Base-by-base conservation (phyloP, 2,888 invertebrate genomes). In the Sinotaia quadrata region DNA sequence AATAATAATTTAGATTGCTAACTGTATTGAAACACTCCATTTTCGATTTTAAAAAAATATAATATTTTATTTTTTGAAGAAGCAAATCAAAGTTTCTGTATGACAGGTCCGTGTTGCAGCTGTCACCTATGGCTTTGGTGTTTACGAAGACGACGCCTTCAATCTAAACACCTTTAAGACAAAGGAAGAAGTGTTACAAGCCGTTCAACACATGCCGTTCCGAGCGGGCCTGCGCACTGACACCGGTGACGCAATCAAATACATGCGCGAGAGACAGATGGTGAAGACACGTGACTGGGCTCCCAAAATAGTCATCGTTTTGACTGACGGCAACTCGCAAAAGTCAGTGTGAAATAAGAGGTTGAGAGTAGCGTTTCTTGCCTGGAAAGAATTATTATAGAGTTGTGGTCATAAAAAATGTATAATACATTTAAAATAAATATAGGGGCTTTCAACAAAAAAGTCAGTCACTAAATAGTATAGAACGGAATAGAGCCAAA, bases 321-420 rank as follows among this genome's bases (percentile, higher is more conserved):
- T 72, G 47, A 72, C 72, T 4, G 72, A 72, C 59, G 72, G 72
- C 5, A 67, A 72, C 37, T 72, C 72, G 2, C 72, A 72, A 29
- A 58, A 54, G 72, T 72, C 12, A 41, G 49, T n/a, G n/a, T n/a
- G n/a, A 37, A 37, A 18, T 24, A n/a, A n/a, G n/a, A n/a, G n/a
- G n/a, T n/a, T n/a, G n/a, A n/a, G n/a, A n/a, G n/a, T n/a, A n/a
- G n/a, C n/a, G n/a, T n/a, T n/a, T n/a, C n/a, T n/a, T n/a, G n/a
- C n/a, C n/a, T n/a, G n/a, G n/a, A n/a, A n/a, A n/a, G n/a, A n/a
- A n/a, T n/a, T n/a, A n/a, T n/a, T n/a, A n/a, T n/a, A n/a, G n/a
- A n/a, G n/a, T n/a, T n/a, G n/a, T n/a, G n/a, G n/a, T n/a, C n/a
- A n/a, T n/a, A n/a, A n/a, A n/a, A n/a, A n/a, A n/a, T n/a, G n/a